Evolutionary conservation across 2,113 vertebrate genomes (phyloP), one percentile per base, ranked within the genome.

Genomic region (Clarias macrocephalus): DNA sequence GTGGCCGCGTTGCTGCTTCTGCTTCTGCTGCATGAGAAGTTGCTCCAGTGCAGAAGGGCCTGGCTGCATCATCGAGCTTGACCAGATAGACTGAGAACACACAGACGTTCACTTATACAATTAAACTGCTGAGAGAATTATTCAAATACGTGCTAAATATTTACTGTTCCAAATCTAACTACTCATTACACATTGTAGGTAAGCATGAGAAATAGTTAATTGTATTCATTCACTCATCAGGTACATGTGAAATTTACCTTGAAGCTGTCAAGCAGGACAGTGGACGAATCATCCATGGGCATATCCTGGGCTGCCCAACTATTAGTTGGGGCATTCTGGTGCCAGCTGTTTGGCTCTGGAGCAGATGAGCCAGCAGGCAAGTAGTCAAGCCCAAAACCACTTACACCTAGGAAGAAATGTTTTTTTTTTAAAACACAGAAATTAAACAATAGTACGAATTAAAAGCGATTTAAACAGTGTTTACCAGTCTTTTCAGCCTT

Each of bases 11-110:
- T 99, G 98, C 95, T 99, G 98, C 95, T 99, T 99, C 95, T 99
- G 98, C 89, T 99, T 99, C 96, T 99, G 98, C 95, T 99, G 98
- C 96, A 99, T 97, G 90, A 99, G 95, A 93, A 99, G 97, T 96
- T 99, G 98, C 96, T 99, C 98, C 96, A 99, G 95, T 59, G 98
- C 98, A 15, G 98, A 99, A 42, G 98, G 98, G 91, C 98, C 98
- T 3, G 98, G 97, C 90, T 97, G 98, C 98, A 99, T 98, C 98
- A 99, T 99, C 92, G 98, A 98, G 93, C 97, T 99, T 84, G 98
- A 99, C 98, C 98, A 99, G 95, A 99, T 99, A n/a, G 98, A 99
- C 98, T 99, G 89, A 76, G 93, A 91, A 88, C 59, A 84, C 5
- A 85, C 37, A 30, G 30, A 19, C 18, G 13, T 7, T 52, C 76